Evolutionary conservation across 2,113 vertebrate species (phyloP).

Genomic region (Greenwoodochromis staneri): DNA sequence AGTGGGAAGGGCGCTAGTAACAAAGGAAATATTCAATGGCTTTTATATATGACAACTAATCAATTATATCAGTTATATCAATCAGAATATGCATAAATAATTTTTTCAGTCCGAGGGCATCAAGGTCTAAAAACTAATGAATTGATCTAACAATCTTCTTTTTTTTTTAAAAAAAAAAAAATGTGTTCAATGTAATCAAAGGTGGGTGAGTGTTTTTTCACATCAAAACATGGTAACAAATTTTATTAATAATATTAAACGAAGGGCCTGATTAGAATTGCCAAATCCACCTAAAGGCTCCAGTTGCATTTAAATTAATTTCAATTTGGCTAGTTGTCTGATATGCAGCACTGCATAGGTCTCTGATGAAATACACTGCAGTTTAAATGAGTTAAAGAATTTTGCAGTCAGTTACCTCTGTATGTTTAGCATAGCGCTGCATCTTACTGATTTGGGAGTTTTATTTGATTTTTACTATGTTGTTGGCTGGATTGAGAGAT

Average conservation of each 20-base stretch:
- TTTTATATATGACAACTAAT: background rate
- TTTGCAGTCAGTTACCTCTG: background rate
- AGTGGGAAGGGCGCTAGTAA: background rate
- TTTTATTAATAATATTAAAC: background rate
- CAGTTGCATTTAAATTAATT: background rate
- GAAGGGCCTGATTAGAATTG: background rate
- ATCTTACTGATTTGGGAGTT: background rate
- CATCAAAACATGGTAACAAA: background rate
- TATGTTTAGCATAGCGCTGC: background rate
- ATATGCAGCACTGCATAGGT: background rate
- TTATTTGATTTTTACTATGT: background rate
- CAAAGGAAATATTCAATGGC: background rate
- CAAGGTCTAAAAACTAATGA: background rate
- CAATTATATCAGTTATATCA: background rate
- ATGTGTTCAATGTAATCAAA: background rate
- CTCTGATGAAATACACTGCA: background rate
- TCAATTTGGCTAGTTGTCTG: background rate
- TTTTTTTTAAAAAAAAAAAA: too few relatives aligned
- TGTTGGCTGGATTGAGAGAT: background rate
- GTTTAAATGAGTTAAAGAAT: background rate
- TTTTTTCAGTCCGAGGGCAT: background rate
- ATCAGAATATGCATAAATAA: background rate
- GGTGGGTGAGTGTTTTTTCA: background rate
- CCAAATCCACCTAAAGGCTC: background rate
- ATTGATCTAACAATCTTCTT: background rate